A percentile compares a stretch with the other conserved stretches of the same genome.
These are phyloP conservation scores for Pristionchus japonicus DNA, from an alignment of 2,888 invertebrate genomes.

Conservation along the genomic window DNA sequence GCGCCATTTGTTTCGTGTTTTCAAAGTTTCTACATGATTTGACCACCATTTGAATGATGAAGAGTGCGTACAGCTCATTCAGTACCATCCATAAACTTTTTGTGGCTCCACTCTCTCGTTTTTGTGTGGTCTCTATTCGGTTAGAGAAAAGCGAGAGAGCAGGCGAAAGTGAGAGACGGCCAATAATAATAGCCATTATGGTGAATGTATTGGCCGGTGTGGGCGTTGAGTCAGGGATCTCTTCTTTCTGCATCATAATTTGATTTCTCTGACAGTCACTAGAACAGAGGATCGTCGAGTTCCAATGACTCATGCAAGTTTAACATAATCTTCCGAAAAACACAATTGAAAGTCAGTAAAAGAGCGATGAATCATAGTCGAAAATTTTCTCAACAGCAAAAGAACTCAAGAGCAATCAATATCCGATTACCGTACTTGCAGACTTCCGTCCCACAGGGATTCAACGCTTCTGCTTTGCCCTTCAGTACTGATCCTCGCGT, in stretches of 20 bases:
- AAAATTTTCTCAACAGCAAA: neutral
- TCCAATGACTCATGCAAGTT: neutral
- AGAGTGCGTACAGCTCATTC: neutral
- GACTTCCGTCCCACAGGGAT: constrained; percentile 60
- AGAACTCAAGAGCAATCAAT: neutral
- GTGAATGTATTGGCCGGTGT: neutral
- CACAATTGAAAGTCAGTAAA: neutral
- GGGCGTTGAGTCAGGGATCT: neutral
- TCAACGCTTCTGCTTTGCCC: constrained; percentile 62
- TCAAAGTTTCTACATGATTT: neutral
- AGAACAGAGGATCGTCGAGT: neutral
- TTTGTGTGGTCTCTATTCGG: neutral
- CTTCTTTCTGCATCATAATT: too few species aligned
- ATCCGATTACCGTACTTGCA: constrained; percentile 24
- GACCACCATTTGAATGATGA: neutral
- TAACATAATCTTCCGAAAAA: neutral
- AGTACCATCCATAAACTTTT: neutral
- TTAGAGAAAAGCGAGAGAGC: neutral
- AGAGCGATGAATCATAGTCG: neutral
- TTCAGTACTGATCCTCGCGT: constrained; percentile 64
- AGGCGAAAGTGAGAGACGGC: neutral
- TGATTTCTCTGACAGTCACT: neutral
- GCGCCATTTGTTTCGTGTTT: neutral
- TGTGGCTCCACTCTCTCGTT: neutral
- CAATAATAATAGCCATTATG: constrained; percentile 36